A percentile compares a stretch with the other conserved stretches of the same genome.
Conservation (phyloP, 2,888 invertebrate genomes). For the Pyrocoelia pectoralis region DNA sequence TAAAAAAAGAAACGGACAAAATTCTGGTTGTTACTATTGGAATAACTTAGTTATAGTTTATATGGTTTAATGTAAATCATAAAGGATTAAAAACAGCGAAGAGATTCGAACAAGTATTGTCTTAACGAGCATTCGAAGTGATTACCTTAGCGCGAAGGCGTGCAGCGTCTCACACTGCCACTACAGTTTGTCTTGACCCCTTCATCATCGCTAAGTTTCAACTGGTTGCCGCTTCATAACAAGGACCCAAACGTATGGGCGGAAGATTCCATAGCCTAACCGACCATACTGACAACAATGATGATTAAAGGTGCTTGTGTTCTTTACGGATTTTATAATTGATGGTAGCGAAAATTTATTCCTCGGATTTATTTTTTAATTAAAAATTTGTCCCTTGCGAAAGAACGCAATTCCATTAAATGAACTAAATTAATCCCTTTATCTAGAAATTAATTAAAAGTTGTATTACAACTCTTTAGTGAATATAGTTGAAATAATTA, state of each 20-base stretch:
- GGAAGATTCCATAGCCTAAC: constrained; percentile 48
- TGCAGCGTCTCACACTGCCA: constrained; percentile 53
- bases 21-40: too few relatives aligned
- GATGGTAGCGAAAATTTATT: constrained; percentile 7
- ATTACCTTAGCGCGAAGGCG: constrained; percentile 53
- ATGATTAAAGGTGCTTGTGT: constrained; percentile 25
- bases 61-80: background rate
- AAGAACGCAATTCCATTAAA: too few relatives aligned
- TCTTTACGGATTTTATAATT: constrained; percentile 16
- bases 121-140: constrained; percentile 38
- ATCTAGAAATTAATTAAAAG: too few relatives aligned
- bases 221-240: constrained; percentile 45
- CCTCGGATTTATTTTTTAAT: background rate
- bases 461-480: too few relatives aligned
- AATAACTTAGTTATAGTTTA: too few relatives aligned
- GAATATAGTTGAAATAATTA: too few relatives aligned
- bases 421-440: too few relatives aligned
- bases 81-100: constrained; percentile 6
- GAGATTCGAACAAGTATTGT: constrained; percentile 11
- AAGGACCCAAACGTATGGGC: constrained; percentile 55
- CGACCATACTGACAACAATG: constrained; percentile 23
- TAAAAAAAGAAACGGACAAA: too few relatives aligned
- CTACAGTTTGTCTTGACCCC: constrained; percentile 45
- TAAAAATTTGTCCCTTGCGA: background rate
- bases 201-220: constrained; percentile 24